phyloP scores from a whole-genome alignment of 2,888 invertebrate species.

The Cheilosia variabilis region DNA sequence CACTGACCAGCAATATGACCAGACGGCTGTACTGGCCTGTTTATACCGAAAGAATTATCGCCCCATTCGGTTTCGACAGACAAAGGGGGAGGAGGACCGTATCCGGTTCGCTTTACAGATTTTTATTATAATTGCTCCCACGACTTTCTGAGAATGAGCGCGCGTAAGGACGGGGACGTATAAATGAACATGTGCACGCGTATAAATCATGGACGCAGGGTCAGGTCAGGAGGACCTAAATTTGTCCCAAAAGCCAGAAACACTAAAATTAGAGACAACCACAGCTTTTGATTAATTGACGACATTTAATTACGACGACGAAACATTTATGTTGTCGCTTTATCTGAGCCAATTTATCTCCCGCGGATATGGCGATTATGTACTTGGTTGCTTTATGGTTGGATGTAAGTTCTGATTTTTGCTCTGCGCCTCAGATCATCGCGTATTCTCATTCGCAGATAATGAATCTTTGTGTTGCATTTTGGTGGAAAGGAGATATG shows the following conservation, averaged over 20 bases:
- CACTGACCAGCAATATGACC: constrained; percentile 45
- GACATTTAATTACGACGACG: constrained; percentile 83
- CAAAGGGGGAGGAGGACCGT: constrained; percentile 18
- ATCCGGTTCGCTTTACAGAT: constrained; percentile 73
- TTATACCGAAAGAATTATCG: constrained; percentile 63
- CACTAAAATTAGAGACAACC: constrained; percentile 74
- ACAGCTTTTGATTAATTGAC: constrained; percentile 83
- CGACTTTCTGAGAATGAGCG: constrained; percentile 82
- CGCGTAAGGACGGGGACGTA: constrained; percentile 26
- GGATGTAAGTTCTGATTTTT: constrained; percentile 19
- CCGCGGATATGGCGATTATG: constrained; percentile 55
- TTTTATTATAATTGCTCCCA: constrained; percentile 83
- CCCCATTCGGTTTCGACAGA: constrained; percentile 11
- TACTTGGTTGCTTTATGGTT: constrained; percentile 19
- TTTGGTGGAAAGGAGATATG: constrained; percentile 56
- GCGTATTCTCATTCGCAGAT: constrained; percentile 42
- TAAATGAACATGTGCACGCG: constrained; percentile 70
- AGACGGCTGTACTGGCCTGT: constrained; percentile 35
- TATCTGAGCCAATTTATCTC: constrained; percentile 75
- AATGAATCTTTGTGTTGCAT: constrained; percentile 62
- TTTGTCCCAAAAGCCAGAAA: constrained; percentile 61
- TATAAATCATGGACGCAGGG: constrained; percentile 58
- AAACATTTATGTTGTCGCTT: constrained; percentile 79
- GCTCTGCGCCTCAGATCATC: constrained; percentile 26
- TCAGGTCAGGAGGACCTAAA: constrained; percentile 57